phyloP scores from a whole-genome alignment of 1,140 invertebrate species.

The Hylyphantes graminicola region DNA sequence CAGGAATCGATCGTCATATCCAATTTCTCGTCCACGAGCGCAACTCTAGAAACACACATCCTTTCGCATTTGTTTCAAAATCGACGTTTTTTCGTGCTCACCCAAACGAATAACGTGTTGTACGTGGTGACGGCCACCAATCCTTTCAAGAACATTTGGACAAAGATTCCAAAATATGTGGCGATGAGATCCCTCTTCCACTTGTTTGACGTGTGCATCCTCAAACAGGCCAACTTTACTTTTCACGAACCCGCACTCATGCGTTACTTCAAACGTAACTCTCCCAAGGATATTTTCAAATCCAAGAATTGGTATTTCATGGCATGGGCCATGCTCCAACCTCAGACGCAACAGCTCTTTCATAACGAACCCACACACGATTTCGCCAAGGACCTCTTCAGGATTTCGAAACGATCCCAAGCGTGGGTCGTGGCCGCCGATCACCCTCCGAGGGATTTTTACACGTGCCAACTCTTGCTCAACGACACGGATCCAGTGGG shows the following conservation, averaged over 20 bases:
- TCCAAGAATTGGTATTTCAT: neutral
- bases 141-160: conserved; percentile 13
- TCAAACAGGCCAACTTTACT: neutral
- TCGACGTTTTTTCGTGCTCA: neutral
- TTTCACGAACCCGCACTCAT: neutral
- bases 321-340: neutral
- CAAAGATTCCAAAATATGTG: neutral
- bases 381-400: neutral
- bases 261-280: neutral
- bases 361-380: neutral
- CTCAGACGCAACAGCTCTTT: neutral
- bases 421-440: neutral
- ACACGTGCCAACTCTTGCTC: neutral
- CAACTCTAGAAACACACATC: too few species aligned
- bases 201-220: neutral
- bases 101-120: neutral
- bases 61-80: neutral
- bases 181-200: neutral
- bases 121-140: neutral
- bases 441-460: neutral
- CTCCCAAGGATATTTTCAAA: neutral
- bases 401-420: neutral
- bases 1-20: too few species aligned
- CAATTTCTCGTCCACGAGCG: too few species aligned
- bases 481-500: neutral